phyloP scores from a whole-genome alignment of 2,888 invertebrate genomes.

The Malacosoma neustria region DNA sequence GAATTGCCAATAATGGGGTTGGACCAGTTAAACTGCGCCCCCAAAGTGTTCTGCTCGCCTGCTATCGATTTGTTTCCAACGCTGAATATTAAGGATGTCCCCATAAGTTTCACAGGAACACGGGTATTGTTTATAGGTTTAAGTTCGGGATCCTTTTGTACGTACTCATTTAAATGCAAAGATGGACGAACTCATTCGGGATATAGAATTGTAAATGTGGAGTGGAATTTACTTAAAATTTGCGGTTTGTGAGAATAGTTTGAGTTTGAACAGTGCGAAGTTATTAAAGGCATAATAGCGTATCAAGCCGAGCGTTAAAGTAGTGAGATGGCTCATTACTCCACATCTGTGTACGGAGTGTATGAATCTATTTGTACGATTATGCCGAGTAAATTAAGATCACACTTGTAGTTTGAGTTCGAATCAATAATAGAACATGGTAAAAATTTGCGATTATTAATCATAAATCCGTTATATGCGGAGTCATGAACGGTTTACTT shows the following conservation, averaged over 20 bases:
- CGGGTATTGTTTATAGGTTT: conserved; percentile 14
- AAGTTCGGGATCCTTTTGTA: background rate
- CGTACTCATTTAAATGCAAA: background rate
- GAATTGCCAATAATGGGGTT: conserved; percentile 59
- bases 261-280: background rate
- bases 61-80: conserved; percentile 44
- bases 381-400: too few species aligned
- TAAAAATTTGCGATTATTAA: too few species aligned
- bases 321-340: background rate
- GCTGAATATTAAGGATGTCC: conserved; percentile 15
- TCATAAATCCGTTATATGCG: too few species aligned
- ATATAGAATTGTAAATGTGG: background rate
- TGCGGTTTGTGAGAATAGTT: background rate
- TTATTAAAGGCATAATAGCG: background rate
- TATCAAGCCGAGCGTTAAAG: background rate
- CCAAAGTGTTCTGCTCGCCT: conserved; percentile 42
- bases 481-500: too few species aligned
- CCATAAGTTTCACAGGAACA: conserved; percentile 10
- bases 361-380: background rate
- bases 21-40: conserved; percentile 41
- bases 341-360: background rate
- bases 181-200: background rate
- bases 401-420: too few species aligned
- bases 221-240: background rate
- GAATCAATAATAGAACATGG: too few species aligned